Evolutionary conservation across 1,140 invertebrate species (phyloP).

Genomic region (Temnothorax curvispinosus): DNA sequence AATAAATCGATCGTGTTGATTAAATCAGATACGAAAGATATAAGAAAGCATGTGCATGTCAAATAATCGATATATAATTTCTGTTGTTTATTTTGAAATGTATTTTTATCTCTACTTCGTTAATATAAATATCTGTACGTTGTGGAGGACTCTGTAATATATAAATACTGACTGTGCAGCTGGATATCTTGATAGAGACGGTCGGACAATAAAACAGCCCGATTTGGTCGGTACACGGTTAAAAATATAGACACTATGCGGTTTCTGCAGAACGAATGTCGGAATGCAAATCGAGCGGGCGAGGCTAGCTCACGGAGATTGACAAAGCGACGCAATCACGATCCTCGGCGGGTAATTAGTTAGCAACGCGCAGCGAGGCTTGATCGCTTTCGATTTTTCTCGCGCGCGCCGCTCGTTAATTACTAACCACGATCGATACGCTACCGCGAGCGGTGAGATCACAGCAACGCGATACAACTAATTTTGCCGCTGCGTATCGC

Average conservation of each 20-base stretch:
- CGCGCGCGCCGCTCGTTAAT: constrained; percentile 70
- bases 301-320: constrained; percentile 69
- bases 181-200: constrained; percentile 13
- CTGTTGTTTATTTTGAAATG: neutral
- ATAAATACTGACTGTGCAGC: neutral
- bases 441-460: constrained; percentile 49
- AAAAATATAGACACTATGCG: constrained; percentile 72
- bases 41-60: neutral
- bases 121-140: neutral
- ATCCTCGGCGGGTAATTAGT: constrained; percentile 79
- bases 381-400: constrained; percentile 80
- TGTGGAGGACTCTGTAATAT: constrained; percentile 38
- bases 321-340: constrained; percentile 80
- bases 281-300: constrained; percentile 77
- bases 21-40: neutral
- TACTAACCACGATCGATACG: constrained; percentile 71
- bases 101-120: neutral
- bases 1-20: constrained; percentile 47
- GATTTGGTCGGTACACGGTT: constrained; percentile 57
- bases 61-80: neutral
- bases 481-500: constrained; percentile 52
- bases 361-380: constrained; percentile 68
- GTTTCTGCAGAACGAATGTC: constrained; percentile 69
- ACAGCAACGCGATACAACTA: constrained; percentile 34
- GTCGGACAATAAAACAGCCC: constrained; percentile 16